Evolutionary conservation across 2,797 vertebrate species (phyloP).

Genomic region (Tauraco hartlaubi): DNA sequence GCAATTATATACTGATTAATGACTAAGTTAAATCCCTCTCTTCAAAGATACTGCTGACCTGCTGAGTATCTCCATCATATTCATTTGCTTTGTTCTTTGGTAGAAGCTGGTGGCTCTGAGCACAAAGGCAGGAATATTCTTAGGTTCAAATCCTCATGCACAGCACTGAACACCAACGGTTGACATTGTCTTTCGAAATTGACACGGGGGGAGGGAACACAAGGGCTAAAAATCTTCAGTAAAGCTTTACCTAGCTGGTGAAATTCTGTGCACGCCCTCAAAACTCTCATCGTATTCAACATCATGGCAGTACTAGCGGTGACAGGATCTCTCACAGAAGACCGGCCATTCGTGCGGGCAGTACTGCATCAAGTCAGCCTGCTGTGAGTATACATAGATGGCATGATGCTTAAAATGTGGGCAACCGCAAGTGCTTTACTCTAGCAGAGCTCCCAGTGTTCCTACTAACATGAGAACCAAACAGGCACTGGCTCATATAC

Average conservation of each 20-base stretch:
- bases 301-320: background rate
- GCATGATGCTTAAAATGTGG: background rate
- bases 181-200: background rate
- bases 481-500: background rate
- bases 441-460: background rate
- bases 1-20: conserved; percentile 71
- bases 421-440: background rate
- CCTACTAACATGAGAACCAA: background rate
- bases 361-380: background rate
- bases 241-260: background rate
- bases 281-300: background rate
- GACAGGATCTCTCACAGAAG: background rate
- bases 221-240: background rate
- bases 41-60: conserved; percentile 54
- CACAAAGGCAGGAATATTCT: background rate
- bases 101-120: background rate
- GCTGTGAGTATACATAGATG: background rate
- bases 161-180: background rate
- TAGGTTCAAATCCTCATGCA: background rate
- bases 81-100: conserved; percentile 57
- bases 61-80: conserved; percentile 9
- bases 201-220: rapidly evolving
- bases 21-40: conserved; percentile 22
- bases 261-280: background rate
- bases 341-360: background rate